Conservation (phyloP, 92 coral and sea anemone genomes). For the Parazoanthus swiftii region DNA sequence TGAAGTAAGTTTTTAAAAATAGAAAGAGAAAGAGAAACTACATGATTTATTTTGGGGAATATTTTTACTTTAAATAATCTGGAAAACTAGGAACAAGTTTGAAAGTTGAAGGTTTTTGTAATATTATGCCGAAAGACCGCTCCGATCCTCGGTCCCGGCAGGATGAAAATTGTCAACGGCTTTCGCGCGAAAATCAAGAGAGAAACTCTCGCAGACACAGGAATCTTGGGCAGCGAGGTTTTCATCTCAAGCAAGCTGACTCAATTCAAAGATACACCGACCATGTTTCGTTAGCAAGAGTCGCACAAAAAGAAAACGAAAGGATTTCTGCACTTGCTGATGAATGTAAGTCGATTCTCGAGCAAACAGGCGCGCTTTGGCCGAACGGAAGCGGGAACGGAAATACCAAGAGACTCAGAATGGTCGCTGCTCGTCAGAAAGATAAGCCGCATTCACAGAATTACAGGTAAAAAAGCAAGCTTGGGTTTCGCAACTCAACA, state of each 20-base stretch:
- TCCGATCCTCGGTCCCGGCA: not conserved
- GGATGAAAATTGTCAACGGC: slow-evolving; percentile 1
- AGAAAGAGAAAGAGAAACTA: not conserved
- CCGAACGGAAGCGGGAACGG: too few species aligned
- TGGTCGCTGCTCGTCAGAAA: not conserved
- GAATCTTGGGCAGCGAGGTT: not conserved
- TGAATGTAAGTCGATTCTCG: not conserved
- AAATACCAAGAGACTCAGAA: too few species aligned
- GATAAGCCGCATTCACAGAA: not conserved
- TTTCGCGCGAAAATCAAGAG: not conserved
- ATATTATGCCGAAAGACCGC: slow-evolving; percentile 20
- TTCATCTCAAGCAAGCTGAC: not conserved
- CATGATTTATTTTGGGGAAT: not conserved
- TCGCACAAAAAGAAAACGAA: slow-evolving; percentile 1
- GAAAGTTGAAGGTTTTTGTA: not conserved
- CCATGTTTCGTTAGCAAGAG: not conserved
- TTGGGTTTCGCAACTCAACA: not conserved
- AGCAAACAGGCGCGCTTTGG: not conserved
- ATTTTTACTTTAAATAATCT: not conserved
- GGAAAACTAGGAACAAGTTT: not conserved
- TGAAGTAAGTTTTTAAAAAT: not conserved
- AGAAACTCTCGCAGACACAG: not conserved
- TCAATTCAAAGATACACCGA: not conserved
- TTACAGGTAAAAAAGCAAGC: slow-evolving; percentile 8
- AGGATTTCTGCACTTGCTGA: not conserved